These are phyloP conservation scores for Merodon equestris DNA, from an alignment of 2,888 invertebrate genomes.

Conservation along the genomic window DNA sequence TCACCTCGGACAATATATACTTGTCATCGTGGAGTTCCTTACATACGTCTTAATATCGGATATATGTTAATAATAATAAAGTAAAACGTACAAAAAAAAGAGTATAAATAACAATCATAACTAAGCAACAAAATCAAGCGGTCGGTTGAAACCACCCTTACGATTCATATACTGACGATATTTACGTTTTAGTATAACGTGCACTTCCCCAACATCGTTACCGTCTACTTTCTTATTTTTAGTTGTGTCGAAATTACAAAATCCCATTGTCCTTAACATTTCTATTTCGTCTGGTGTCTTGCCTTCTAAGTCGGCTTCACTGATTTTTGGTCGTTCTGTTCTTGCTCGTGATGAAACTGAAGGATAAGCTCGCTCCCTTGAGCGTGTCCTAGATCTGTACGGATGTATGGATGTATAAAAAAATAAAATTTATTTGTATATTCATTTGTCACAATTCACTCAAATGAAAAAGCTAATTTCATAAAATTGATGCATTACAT, in stretches of 20 bases:
- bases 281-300: slow-evolving; percentile 94
- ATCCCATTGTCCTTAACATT: slow-evolving; percentile 98
- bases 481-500: no score
- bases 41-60: slow-evolving; percentile 27
- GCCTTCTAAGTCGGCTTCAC: slow-evolving; percentile 92
- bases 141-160: slow-evolving; percentile 99
- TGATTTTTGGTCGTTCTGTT: slow-evolving; percentile 83
- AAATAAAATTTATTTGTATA: not conserved
- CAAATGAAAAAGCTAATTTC: not conserved
- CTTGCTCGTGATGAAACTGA: slow-evolving; percentile 74
- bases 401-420: not conserved
- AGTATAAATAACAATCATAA: slow-evolving; percentile 6
- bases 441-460: not conserved
- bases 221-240: slow-evolving; percentile 97
- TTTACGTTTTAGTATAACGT: slow-evolving; percentile 96
- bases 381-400: slow-evolving; percentile 69
- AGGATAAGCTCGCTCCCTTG: slow-evolving; percentile 72
- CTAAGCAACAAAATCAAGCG: slow-evolving; percentile 96
- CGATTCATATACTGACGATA: slow-evolving; percentile 99
- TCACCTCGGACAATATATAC: slow-evolving; percentile 11
- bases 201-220: slow-evolving; percentile 96
- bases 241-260: slow-evolving; percentile 96
- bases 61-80: slow-evolving; percentile 38
- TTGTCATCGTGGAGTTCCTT: slow-evolving; percentile 28
- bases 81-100: not conserved